phyloP scores from a whole-genome alignment of 2,113 vertebrate species.

The Glaucidium brasilianum region DNA sequence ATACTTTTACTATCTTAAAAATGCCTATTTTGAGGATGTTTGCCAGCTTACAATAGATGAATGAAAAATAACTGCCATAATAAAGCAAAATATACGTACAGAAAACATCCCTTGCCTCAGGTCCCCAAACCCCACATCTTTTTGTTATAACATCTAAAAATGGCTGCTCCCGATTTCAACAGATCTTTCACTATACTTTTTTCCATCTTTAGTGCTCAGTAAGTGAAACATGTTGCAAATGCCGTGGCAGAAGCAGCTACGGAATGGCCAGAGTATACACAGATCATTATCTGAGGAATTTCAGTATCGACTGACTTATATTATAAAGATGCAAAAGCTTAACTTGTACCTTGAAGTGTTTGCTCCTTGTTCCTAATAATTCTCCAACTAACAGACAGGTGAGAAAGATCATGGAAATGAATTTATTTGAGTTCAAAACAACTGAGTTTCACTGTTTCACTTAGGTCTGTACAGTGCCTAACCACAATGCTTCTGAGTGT shows the following conservation, averaged over 20 bases:
- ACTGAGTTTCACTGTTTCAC: not conserved
- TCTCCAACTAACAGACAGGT: not conserved
- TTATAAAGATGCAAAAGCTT: conserved; percentile 30
- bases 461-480: not conserved
- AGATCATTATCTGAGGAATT: conserved; percentile 1
- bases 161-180: conserved; percentile 31
- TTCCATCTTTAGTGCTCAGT: conserved; percentile 33
- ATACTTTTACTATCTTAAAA: not conserved
- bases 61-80: conserved; percentile 17
- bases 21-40: not conserved
- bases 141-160: conserved; percentile 55
- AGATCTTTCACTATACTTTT: conserved; percentile 31
- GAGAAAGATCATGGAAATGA: conserved; percentile 6
- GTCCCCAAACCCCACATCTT: conserved; percentile 14
- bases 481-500: conserved; percentile 48
- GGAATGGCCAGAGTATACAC: conserved; percentile 25
- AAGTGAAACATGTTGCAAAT: conserved; percentile 54
- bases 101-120: not conserved
- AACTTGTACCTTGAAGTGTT: conserved; percentile 14
- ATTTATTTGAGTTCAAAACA: conserved; percentile 33
- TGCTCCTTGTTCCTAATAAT: conserved; percentile 12
- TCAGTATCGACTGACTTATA: not conserved
- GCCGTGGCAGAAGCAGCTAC: conserved; percentile 38
- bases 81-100: conserved; percentile 17
- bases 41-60: not conserved